A percentile compares a stretch with the other conserved stretches of the same genome.
Evolutionary conservation across 2,797 vertebrate species (phyloP).

Genomic region (Decapterus maruadsi): DNA sequence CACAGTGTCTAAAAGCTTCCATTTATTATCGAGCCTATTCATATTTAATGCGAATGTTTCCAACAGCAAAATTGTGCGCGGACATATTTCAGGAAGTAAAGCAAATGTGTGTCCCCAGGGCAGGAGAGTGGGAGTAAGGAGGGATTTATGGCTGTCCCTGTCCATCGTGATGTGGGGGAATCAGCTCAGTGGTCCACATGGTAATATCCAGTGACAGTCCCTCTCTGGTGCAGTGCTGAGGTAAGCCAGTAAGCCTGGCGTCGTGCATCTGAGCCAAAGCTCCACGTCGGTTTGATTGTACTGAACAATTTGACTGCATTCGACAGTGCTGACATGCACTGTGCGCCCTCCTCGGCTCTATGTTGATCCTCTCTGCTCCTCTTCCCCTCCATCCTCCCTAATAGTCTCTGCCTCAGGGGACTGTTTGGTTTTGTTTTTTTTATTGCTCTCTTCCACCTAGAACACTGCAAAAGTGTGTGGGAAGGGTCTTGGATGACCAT

Average conservation of each 20-base stretch:
- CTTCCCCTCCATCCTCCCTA: slow-evolving; percentile 1
- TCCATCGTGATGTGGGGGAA: slow-evolving; percentile 57
- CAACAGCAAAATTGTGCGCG: slow-evolving; percentile 51
- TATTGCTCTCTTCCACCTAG: not conserved
- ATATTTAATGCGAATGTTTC: slow-evolving; percentile 81
- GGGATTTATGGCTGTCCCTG: slow-evolving; percentile 48
- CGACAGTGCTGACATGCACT: slow-evolving; percentile 44
- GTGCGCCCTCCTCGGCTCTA: slow-evolving; percentile 32
- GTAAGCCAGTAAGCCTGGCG: slow-evolving; percentile 71
- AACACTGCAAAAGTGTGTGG: not conserved
- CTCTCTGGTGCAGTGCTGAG: slow-evolving; percentile 79
- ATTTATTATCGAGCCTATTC: slow-evolving; percentile 78
- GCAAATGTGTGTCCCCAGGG: slow-evolving; percentile 51
- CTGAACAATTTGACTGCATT: slow-evolving; percentile 51
- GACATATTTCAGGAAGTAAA: slow-evolving; percentile 68
- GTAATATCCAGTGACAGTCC: slow-evolving; percentile 82
- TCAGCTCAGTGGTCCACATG: slow-evolving; percentile 68
- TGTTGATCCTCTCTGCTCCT: slow-evolving; percentile 15
- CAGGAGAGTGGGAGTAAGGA: slow-evolving; percentile 51
- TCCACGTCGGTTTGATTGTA: slow-evolving; percentile 57
- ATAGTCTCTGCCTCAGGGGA: slow-evolving; percentile 8
- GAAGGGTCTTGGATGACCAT: slow-evolving; percentile 33
- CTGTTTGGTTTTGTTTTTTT: not conserved
- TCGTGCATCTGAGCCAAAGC: slow-evolving; percentile 62
- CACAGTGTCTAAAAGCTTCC: slow-evolving; percentile 64